Base-by-base conservation (phyloP, 2,888 invertebrate species). In the Sphaerophoria rueppellii region DNA sequence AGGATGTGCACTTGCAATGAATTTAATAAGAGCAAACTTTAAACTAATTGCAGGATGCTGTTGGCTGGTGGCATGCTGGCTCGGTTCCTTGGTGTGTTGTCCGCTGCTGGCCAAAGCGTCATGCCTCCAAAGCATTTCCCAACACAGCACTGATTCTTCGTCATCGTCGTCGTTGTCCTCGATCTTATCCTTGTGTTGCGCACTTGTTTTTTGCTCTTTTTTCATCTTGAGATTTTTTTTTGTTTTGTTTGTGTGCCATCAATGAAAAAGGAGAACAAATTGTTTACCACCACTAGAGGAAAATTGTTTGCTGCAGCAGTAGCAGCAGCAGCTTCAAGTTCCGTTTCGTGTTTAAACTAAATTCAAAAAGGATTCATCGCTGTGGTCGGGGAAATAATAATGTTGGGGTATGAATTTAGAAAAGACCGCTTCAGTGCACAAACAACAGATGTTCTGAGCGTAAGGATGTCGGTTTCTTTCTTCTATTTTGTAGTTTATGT, bases 41-140 rank as follows among this genome's bases (percentile, higher is more conserved):
- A 83, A 83, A 79, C 83, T 83, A 83, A 83, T 83, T 83, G 83
- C 79, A 79, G 79, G 83, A 83, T 82, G 82, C 55, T 75, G 57
- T 57, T 52, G 46, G 73, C 12, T 82, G 37, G 34, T 63, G 54
- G 11, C 43, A 11, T 74, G 70, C 5, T 63, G 48, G 4, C 35
- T 57, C 12, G 35, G 57, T 24, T 74, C 14, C 37, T 55, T 74
- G 61, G 61, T 35, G 61, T 35, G n/a, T 50, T n/a, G 50, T 40
- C 50, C 58, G 63, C 37, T 67, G 63, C 37, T 67, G 67, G 52
- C 48, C 46, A 63, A 58, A 11, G n/a, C 58, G 14, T 24, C 35
- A 7, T 7, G 37, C 14, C 37, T 46, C 50, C 11, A 12, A 6
- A 2, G 9, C 40, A 9, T 40, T 7, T 50, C 48, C n/a, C 32